Conservation (phyloP, 2,797 vertebrate species). For the Jordanella pulchra region DNA sequence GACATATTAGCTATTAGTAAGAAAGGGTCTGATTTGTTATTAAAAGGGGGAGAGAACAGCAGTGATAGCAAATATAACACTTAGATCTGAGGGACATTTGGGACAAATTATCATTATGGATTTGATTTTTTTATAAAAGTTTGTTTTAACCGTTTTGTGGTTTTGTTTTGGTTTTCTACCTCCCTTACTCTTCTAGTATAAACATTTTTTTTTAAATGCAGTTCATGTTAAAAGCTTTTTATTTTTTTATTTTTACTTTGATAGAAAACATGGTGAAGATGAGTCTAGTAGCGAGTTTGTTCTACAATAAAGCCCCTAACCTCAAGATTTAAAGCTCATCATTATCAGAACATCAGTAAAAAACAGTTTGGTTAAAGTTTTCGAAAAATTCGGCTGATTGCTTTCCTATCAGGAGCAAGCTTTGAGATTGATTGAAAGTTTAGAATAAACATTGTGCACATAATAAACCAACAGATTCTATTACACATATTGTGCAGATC, state of each 20-base stretch:
- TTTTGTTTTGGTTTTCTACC: background rate
- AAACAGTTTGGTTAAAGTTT: background rate
- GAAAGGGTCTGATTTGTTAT: background rate
- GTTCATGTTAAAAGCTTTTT: background rate
- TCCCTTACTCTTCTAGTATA: background rate
- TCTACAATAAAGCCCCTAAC: no score
- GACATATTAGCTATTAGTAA: background rate
- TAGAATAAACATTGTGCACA: no score
- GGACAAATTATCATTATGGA: background rate
- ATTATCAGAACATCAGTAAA: background rate
- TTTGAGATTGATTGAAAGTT: background rate
- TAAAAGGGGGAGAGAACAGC: background rate
- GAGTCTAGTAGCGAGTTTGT: no score
- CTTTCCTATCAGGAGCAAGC: background rate
- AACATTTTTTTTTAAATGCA: background rate
- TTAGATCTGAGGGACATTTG: background rate
- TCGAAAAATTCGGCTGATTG: background rate
- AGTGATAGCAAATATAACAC: background rate
- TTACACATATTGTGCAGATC: background rate
- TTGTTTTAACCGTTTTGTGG: background rate
- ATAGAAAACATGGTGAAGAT: background rate
- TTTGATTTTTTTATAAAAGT: background rate
- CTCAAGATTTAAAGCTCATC: background rate
- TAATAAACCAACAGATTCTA: background rate
- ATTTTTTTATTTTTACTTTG: background rate